Conservation (phyloP, 2,113 vertebrate species). For the Serilophus lunatus region DNA sequence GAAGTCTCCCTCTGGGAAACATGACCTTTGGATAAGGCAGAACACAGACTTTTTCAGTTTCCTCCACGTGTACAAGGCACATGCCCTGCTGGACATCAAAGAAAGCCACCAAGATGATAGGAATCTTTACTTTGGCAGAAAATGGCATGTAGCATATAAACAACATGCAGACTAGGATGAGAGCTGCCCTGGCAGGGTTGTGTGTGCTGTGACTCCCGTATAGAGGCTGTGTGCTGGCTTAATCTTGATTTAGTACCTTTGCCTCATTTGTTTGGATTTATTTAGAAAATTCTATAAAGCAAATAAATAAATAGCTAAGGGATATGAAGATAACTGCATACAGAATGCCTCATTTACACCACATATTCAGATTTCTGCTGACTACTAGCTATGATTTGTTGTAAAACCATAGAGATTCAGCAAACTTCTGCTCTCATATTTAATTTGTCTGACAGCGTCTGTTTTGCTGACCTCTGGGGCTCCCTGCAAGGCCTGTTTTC, state of each 20-base stretch:
- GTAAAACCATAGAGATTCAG: not conserved
- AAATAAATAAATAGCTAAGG: not conserved
- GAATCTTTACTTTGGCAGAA: conserved; percentile 37
- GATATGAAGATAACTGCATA: not conserved
- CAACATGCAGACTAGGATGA: not conserved
- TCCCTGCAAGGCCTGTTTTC: conserved; percentile 25
- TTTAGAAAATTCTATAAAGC: not conserved
- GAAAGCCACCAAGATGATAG: not conserved
- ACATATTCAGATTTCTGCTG: not conserved
- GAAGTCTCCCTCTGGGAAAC: not conserved
- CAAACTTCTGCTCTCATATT: not conserved
- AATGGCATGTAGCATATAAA: not conserved
- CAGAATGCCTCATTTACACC: not conserved
- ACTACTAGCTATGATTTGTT: not conserved
- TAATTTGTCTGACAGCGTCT: not conserved
- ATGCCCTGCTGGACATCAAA: not conserved
- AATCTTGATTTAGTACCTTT: not conserved
- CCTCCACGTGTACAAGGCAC: not conserved
- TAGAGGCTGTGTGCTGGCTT: not conserved
- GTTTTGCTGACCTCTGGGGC: not conserved
- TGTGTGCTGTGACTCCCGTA: not conserved
- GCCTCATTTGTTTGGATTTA: not conserved
- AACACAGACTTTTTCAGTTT: conserved; percentile 2
- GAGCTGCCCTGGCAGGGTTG: not conserved
- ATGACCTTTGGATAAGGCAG: not conserved